Evolutionary conservation across 1,140 invertebrate genomes (phyloP), one percentile per base, ranked within the genome.

Genomic region (Phortica variegata): DNA sequence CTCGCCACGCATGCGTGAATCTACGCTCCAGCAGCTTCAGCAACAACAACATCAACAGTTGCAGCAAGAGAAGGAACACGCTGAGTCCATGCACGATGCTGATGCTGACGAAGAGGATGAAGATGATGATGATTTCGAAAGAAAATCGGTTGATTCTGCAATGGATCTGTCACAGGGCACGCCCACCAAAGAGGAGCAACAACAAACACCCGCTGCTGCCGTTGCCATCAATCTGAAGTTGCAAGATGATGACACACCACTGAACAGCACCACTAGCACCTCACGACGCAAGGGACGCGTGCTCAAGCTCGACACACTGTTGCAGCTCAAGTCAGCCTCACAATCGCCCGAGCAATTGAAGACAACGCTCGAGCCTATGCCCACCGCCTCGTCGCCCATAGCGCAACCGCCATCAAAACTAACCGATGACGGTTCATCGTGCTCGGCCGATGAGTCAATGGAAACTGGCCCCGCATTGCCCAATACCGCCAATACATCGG

Each of bases 101-200:
- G 56, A 60, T 18, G 57, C 58, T 32, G 40, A 52, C 23, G 41
- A 59, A 3, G 49, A 50, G 3, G 45, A 79, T 65, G 29, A 77
- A 65, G 18, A 61, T 48, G 37, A 79, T 39, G 51, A 61, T 58
- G 57, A 76, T 61, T 31, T 72, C 32, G 60, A 71, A 53, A 42
- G 76, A 56, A 45, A 77, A 74, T 45, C 76, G 47, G 31, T 66
- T 49, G 60, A 61, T 33, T 73, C 70, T 0, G 71, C 71, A 39
- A 74, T 74, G 71, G 71, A 74, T 63, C 54, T 74, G 0, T 71
- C 70, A 1, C 66, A 73, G 6, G 70, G 70, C 18, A 73, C 70
- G 1, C 71, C 71, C 0, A 40, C 60, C 12, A 73, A 74, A 43
- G 65, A 73, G 21, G 62, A 70, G 15, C 34, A 38, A 2, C 52